Evolutionary conservation across 2,888 invertebrate species (phyloP).

Genomic region (Eilema depressum): DNA sequence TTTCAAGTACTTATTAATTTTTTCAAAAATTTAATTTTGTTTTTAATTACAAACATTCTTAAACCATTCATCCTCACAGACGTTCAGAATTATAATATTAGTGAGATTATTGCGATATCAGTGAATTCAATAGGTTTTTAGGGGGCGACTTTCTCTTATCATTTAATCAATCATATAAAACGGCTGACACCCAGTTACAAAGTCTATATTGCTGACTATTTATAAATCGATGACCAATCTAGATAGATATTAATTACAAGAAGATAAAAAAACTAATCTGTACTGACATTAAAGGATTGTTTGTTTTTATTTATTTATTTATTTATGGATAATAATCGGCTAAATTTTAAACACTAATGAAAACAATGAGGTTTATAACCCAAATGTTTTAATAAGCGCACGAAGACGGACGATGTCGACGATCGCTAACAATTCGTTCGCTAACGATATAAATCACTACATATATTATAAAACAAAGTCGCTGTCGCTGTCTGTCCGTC

Average conservation of each 20-base stretch:
- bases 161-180: no score
- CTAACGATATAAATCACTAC: no score
- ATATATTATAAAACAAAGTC: no score
- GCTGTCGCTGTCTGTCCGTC: no score
- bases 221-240: not conserved
- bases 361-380: not conserved
- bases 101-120: not conserved
- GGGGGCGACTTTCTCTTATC: no score
- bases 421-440: no score
- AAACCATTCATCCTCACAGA: not conserved
- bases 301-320: not conserved
- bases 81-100: not conserved
- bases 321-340: not conserved
- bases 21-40: no score
- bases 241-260: not conserved
- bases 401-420: no score
- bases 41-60: not conserved
- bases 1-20: no score
- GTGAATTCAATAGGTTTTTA: not conserved
- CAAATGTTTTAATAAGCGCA: not conserved
- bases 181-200: not conserved
- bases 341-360: not conserved
- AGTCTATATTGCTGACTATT: not conserved
- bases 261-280: slow-evolving; percentile 1
- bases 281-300: slow-evolving; percentile 2